Evolutionary conservation across 2,113 vertebrate genomes (phyloP).

Genomic region (human (Homo sapiens)): DNA sequence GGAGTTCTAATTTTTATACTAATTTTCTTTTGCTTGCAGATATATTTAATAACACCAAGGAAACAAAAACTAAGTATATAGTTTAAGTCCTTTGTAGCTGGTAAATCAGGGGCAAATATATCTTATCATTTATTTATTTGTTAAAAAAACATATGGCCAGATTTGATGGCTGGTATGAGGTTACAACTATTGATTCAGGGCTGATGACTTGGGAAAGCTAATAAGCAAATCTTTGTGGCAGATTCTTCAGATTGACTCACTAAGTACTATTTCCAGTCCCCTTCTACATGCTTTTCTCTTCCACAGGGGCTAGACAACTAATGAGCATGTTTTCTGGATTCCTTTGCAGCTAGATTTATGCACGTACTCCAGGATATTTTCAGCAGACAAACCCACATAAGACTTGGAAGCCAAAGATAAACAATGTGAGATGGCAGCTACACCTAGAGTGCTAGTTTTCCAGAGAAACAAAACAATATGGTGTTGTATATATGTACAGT

Average conservation of each 20-base stretch:
- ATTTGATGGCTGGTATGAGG: neutral
- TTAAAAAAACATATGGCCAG: neutral
- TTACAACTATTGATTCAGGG: neutral
- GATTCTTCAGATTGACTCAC: neutral
- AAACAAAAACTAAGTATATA: neutral
- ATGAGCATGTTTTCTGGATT: neutral
- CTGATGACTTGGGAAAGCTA: neutral
- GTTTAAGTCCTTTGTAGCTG: neutral
- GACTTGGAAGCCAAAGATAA: neutral
- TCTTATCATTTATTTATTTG: neutral
- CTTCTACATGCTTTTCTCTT: neutral
- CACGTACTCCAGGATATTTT: neutral
- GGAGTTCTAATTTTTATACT: neutral
- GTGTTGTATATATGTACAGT: neutral
- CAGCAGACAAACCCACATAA: neutral
- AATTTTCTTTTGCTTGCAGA: neutral
- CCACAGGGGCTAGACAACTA: neutral
- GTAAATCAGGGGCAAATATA: neutral
- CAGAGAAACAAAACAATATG: neutral
- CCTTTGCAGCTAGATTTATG: neutral
- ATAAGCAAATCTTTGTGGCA: neutral
- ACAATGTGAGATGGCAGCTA: neutral
- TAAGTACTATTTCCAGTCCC: neutral
- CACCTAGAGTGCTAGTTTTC: neutral
- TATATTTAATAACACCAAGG: neutral